A percentile compares a stretch with the other conserved stretches of the same genome.
Evolutionary conservation across 92 coral and sea anemone genomes (phyloP).

Genomic region (Palythoa grandiflora): DNA sequence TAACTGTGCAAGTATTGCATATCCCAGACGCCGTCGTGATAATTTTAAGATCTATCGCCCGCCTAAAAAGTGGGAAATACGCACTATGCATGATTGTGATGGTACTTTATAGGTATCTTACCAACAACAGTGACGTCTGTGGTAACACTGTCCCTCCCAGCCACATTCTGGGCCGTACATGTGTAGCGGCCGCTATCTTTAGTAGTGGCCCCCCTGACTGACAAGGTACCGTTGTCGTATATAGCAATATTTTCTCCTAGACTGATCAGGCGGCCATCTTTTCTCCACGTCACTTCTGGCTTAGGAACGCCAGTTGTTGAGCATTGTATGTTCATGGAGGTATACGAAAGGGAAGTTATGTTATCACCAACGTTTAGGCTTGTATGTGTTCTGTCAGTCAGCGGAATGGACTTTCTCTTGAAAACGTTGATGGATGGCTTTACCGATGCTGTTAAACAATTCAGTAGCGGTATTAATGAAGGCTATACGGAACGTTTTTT

Average conservation of each 20-base stretch:
- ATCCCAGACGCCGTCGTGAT: too few species aligned
- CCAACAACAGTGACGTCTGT: constrained; percentile 44
- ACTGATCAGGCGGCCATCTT: constrained; percentile 39
- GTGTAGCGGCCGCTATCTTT: constrained; percentile 50
- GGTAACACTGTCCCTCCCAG: constrained; percentile 37
- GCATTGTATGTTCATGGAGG: constrained; percentile 43
- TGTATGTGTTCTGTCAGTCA: constrained; percentile 46
- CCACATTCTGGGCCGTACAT: constrained; percentile 40
- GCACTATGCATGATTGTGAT: too few species aligned
- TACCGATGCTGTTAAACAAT: constrained; percentile 4
- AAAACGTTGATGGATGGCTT: constrained; percentile 26
- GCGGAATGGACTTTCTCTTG: constrained; percentile 1
- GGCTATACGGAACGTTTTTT: too few species aligned
- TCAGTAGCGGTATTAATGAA: not conserved
- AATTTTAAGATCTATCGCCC: too few species aligned
- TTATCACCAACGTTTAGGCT: constrained; percentile 37
- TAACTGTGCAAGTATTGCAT: too few species aligned
- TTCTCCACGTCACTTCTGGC: constrained; percentile 53
- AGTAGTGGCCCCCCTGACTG: constrained; percentile 26
- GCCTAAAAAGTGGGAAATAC: too few species aligned
- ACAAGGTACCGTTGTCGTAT: constrained; percentile 12
- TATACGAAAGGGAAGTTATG: constrained; percentile 53
- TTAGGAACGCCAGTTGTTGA: constrained; percentile 56
- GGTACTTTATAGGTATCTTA: not conserved
- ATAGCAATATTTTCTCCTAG: not conserved